Evolutionary conservation across 92 coral and sea anemone genomes (phyloP), one percentile per base, ranked within the genome.

Genomic region (Epizoanthus stellaris): DNA sequence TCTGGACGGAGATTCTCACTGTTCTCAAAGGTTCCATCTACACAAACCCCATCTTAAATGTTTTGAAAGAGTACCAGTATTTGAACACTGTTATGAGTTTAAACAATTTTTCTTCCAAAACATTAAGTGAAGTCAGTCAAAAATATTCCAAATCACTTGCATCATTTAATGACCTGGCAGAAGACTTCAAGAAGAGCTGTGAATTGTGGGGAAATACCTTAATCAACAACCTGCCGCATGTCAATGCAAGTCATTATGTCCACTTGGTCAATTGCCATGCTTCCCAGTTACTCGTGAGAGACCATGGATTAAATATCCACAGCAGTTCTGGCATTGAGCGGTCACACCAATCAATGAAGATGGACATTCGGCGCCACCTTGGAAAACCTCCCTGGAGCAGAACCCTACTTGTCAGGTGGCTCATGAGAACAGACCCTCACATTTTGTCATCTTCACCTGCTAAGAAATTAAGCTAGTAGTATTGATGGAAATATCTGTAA

Each of bases 131-230:
- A 68, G 12, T 68, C 25, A 68, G 25, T 68, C 16, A 2, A 36
- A 68, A 36, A 36, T 68, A 68, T n/a, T 68, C 73, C 73, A 68
- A 68, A 68, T 36, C 49, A 10, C 73, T 36, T 25, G 25, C 52
- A 68, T 68, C 73, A 10, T 68, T 67, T 36, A n/a, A 36, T 68
- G 73, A 68, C 13, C 25, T 30, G 73, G 73, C 73, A 25, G 73
- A 68, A 68, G 73, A 68, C 8, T 68, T 68, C 8, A 36, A 36
- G 25, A 10, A 13, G 45, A 68, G 73, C 52, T 68, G 73, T 43
- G 25, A 68, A 43, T 68, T 43, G 25, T 68, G 3, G 73, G 49
- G 73, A 68, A 68, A 68, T 5, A 10, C 73, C 12, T 68, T 68
- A 25, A 43, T 68, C 8, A 16, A 16, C 8, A 30, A 15, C 73